Evolutionary conservation across 2,888 invertebrate species (phyloP), one percentile per base, ranked within the genome.

Genomic region (Drosophila neoperkinsi): DNA sequence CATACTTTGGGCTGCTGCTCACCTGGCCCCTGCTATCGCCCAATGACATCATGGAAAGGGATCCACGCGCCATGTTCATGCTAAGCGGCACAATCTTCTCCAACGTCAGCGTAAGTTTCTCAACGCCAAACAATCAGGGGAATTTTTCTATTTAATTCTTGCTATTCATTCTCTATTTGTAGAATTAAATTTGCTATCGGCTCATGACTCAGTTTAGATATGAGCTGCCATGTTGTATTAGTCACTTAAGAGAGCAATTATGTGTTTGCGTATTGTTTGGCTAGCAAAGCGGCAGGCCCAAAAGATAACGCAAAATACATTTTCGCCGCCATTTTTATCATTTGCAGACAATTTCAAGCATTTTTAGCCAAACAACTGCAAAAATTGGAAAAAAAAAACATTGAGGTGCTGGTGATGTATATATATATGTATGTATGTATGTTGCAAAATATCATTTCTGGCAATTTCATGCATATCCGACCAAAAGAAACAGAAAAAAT

Each of bases 51-150:
- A 94, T 99, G 78, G 95, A 96, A 80, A 94, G 94, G 64, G 97
- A 98, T 91, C 98, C 99, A 0, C 94, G 99, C 81, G 95, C 97
- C 63, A 96, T 98, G 93, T 98, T 96, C 93, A 95, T 98, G 92
- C 95, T 98, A 71, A 96, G 97, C 74, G 99, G 99, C 82, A 98
- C 98, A 49, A 96, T 99, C 77, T 99, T 99, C 94, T 98, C 99
- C 33, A 99, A 99, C 94, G 98, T 99, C 91, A 97, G 98, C 92
- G 99, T 99, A 94, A 96, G 97, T 96, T 41, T 3, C 13, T 43
- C 16, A 46, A 25, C 46, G 4, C 7, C 25, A 46, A 31, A 51
- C n/a, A 36, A 36, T 36, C 65, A 28, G 28, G 41, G 16, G 6
- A 55, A 55, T 30, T 38, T 16, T 28, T 56, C 10, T 13, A 11